Evolutionary conservation across 2,888 invertebrate species (phyloP).

Genomic region (Eupithecia centaureata): DNA sequence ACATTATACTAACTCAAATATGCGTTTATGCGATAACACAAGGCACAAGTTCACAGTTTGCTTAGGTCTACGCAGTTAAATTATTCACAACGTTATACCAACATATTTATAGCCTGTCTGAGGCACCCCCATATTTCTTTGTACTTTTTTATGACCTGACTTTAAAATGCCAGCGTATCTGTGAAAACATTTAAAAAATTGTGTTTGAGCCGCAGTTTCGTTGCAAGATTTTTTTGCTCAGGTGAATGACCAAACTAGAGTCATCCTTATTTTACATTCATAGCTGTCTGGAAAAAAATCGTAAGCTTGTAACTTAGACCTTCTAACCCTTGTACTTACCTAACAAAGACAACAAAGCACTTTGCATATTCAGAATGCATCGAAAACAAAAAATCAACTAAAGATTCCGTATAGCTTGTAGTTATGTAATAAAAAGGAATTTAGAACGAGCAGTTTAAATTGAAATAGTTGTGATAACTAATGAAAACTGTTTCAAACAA

Average conservation of each 20-base stretch:
- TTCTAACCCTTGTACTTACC: too few relatives aligned
- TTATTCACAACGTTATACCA: slow-evolving; percentile 68
- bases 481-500: too few relatives aligned
- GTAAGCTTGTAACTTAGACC: neutral
- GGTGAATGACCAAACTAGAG: neutral
- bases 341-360: neutral
- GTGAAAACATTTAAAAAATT: slow-evolving; percentile 42
- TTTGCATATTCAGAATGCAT: neutral
- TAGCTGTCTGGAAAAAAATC: neutral
- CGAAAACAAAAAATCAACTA: neutral
- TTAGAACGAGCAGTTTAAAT: too few relatives aligned
- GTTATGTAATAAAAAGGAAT: too few relatives aligned
- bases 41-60: slow-evolving; percentile 61
- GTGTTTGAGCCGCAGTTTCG: slow-evolving; percentile 1
- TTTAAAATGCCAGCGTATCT: slow-evolving; percentile 50
- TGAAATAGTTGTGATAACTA: too few relatives aligned
- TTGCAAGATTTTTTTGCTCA: slow-evolving; percentile 4
- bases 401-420: too few relatives aligned
- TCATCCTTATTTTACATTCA: slow-evolving; percentile 9
- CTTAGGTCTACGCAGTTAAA: slow-evolving; percentile 68
- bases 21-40: slow-evolving; percentile 57
- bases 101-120: slow-evolving; percentile 66
- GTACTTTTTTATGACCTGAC: slow-evolving; percentile 53
- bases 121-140: slow-evolving; percentile 59
- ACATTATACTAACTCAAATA: slow-evolving; percentile 56